These are phyloP conservation scores for Ornithorhynchus anatinus DNA, from an alignment of 2,113 vertebrate genomes.

Conservation along the genomic window DNA sequence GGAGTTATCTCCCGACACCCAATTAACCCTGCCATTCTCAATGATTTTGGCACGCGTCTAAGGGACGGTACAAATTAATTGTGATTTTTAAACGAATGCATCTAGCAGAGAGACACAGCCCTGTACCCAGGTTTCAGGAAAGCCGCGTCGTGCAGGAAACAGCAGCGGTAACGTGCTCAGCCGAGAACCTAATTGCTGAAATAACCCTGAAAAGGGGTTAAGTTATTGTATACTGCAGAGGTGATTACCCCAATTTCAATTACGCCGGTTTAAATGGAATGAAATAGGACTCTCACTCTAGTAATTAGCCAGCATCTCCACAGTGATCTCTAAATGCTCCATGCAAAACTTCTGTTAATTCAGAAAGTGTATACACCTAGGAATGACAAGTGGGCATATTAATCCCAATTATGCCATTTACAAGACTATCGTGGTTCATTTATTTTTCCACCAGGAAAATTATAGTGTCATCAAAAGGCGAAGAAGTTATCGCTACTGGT, in stretches of 20 bases:
- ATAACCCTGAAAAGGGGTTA: conserved; percentile 50
- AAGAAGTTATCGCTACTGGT: conserved; percentile 29
- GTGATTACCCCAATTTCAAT: conserved; percentile 60
- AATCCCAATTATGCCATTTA: conserved; percentile 63
- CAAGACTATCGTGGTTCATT: conserved; percentile 50
- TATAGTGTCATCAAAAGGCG: conserved; percentile 12
- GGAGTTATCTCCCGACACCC: background rate
- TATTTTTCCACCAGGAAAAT: conserved; percentile 64
- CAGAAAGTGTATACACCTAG: conserved; percentile 39
- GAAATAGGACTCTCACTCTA: conserved; percentile 50
- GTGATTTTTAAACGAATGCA: conserved; percentile 35
- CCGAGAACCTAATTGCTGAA: conserved; percentile 59
- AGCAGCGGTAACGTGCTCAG: conserved; percentile 25
- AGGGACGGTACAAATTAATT: conserved; percentile 30
- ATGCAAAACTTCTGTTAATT: conserved; percentile 42
- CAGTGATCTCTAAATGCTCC: conserved; percentile 63
- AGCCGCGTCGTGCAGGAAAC: conserved; percentile 20
- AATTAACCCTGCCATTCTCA: background rate
- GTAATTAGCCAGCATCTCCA: conserved; percentile 69
- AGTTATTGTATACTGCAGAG: conserved; percentile 24
- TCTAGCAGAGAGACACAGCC: conserved; percentile 9
- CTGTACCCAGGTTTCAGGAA: background rate
- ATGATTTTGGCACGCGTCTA: background rate
- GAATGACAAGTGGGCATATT: conserved; percentile 53
- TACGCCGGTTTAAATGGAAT: conserved; percentile 58